phyloP scores from a whole-genome alignment of 2,797 vertebrate species.

The Phyllotis vaccarum region DNA sequence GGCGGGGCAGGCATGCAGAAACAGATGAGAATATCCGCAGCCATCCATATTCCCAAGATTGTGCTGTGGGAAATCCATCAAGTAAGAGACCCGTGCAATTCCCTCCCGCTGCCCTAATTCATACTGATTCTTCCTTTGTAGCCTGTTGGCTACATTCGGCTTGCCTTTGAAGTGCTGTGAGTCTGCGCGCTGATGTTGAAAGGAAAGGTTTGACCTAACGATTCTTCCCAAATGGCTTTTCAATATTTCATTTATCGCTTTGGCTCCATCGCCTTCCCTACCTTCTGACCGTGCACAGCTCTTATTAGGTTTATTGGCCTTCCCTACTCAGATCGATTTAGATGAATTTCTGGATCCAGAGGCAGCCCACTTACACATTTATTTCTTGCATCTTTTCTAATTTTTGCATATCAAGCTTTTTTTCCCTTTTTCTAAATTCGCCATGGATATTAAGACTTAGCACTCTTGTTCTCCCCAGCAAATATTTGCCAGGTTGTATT shows the following conservation, averaged over 20 bases:
- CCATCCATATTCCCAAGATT: background rate
- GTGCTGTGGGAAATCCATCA: background rate
- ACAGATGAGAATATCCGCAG: background rate
- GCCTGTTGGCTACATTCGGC: background rate
- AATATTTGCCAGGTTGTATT: conserved; percentile 84
- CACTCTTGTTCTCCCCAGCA: conserved; percentile 79
- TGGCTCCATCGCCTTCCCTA: background rate
- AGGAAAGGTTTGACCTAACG: conserved; percentile 32
- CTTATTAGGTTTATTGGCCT: conserved; percentile 72
- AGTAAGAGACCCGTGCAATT: background rate
- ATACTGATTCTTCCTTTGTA: background rate
- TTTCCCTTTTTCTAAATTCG: conserved; percentile 70
- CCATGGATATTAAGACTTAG: conserved; percentile 66
- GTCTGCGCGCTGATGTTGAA: conserved; percentile 6
- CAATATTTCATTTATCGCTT: conserved; percentile 68
- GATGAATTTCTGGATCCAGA: conserved; percentile 70
- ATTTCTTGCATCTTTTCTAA: conserved; percentile 62
- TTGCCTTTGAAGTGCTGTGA: background rate
- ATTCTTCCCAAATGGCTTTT: conserved; percentile 68
- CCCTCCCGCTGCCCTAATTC: background rate
- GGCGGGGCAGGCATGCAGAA: background rate
- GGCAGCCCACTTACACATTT: conserved; percentile 54
- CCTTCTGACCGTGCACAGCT: background rate
- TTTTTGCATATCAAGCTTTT: conserved; percentile 62
- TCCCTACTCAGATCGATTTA: conserved; percentile 53